Percentiles rank a stretch among this genome's conserved stretches.
These are phyloP conservation scores for Oligia fasciuncula DNA, from an alignment of 2,888 invertebrate genomes.

Conservation along the genomic window DNA sequence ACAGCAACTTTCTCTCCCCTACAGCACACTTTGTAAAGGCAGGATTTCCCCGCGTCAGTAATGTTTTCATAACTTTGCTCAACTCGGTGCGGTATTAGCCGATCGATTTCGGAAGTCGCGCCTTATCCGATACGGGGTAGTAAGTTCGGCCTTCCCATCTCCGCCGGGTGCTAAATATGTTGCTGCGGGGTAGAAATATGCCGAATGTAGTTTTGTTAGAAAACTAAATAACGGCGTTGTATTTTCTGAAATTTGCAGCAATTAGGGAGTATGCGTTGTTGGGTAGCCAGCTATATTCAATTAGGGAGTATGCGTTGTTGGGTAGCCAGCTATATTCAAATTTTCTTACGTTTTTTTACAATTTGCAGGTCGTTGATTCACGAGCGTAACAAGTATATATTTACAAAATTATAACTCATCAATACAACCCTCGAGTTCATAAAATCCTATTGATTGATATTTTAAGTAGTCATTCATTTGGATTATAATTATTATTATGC, in stretches of 20 bases:
- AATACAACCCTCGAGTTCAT: no score
- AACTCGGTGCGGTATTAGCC: slow-evolving; percentile 41
- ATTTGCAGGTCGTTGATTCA: no score
- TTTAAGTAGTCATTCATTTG: no score
- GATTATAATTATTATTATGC: no score
- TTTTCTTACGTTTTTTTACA: no score
- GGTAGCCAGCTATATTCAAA: no score
- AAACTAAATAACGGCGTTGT: background rate
- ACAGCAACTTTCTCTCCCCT: background rate
- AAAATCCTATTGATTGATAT: no score
- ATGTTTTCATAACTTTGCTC: slow-evolving; percentile 51
- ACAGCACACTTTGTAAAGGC: slow-evolving; percentile 12
- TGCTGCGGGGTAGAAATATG: background rate
- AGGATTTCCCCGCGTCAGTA: slow-evolving; percentile 41
- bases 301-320: no score
- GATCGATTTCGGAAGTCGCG: slow-evolving; percentile 65
- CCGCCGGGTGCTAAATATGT: slow-evolving; percentile 56
- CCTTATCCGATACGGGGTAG: slow-evolving; percentile 62
- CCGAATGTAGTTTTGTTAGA: background rate
- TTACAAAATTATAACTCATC: no score
- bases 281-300: no score
- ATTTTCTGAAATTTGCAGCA: background rate
- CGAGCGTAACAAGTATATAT: no score
- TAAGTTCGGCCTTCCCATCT: slow-evolving; percentile 55
- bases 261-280: no score